Evolutionary conservation across 2,888 invertebrate species (phyloP).

Genomic region (Chaetogeoica ovagalla): DNA sequence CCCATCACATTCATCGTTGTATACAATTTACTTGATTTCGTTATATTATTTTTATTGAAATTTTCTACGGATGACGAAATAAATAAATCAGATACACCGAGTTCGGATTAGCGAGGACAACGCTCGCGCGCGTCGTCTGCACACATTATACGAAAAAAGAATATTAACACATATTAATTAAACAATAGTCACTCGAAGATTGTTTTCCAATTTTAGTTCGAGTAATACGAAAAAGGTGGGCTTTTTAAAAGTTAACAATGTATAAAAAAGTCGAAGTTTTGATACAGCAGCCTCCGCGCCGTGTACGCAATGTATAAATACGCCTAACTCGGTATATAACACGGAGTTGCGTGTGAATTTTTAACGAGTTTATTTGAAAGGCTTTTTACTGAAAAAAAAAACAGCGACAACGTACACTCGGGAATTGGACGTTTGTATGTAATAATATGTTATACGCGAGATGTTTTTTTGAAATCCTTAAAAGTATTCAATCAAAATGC

Average conservation of each 20-base stretch:
- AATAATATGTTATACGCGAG: conserved; percentile 27
- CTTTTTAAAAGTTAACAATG: conserved; percentile 2
- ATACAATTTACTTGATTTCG: too few relatives aligned
- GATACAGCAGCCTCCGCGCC: not conserved
- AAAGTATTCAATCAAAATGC: conserved; percentile 49
- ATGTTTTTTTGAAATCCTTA: conserved; percentile 4
- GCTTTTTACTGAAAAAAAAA: conserved; percentile 30
- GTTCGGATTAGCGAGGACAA: too few relatives aligned
- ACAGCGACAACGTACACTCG: conserved; percentile 19
- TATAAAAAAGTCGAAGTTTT: conserved; percentile 12
- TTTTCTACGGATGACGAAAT: too few relatives aligned
- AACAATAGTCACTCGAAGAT: not conserved
- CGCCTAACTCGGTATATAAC: not conserved
- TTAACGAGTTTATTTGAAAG: conserved; percentile 49
- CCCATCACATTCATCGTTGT: too few relatives aligned
- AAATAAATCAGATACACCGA: too few relatives aligned
- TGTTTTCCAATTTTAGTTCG: not conserved
- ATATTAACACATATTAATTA: not conserved
- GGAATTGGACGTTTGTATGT: conserved; percentile 37
- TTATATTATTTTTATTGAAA: too few relatives aligned
- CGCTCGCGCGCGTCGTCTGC: too few relatives aligned
- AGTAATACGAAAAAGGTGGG: not conserved
- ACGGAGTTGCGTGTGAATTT: conserved; percentile 28
- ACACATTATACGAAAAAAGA: too few relatives aligned
- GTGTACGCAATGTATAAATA: not conserved